Conservation (phyloP, 2,888 invertebrate species). For the Euplexia lucipara region DNA sequence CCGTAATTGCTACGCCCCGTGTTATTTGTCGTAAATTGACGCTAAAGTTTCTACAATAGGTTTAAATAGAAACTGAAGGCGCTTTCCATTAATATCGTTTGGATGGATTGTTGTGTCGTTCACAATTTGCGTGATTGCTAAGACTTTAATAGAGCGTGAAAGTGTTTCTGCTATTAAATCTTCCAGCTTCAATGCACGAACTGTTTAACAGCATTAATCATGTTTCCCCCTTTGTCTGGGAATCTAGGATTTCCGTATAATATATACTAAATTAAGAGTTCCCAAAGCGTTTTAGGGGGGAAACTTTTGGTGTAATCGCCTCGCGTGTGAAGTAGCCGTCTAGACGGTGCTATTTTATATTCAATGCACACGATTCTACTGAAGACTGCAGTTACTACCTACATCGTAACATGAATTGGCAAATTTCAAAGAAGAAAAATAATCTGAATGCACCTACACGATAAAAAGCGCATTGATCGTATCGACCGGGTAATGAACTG, state of each 20-base stretch:
- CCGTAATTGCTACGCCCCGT: constrained; percentile 54
- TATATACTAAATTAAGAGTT: constrained; percentile 26
- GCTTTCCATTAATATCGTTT: constrained; percentile 44
- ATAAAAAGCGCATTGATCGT: constrained; percentile 64
- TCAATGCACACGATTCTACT: constrained; percentile 52
- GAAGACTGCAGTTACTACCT: constrained; percentile 13
- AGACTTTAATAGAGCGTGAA: constrained; percentile 6
- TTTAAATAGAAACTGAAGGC: constrained; percentile 54
- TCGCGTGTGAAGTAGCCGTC: constrained; percentile 56
- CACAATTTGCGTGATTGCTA: constrained; percentile 27
- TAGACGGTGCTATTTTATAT: constrained; percentile 57
- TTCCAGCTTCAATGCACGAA: neutral
- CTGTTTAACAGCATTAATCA: constrained; percentile 3
- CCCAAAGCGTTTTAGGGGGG: constrained; percentile 11
- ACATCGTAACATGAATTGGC: neutral
- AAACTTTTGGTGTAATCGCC: constrained; percentile 36
- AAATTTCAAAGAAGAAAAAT: constrained; percentile 6
- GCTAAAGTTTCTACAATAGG: constrained; percentile 41
- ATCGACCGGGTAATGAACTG: constrained; percentile 66
- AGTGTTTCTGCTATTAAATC: neutral
- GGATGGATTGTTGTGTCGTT: constrained; percentile 36
- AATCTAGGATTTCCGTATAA: constrained; percentile 13
- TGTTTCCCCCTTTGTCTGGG: neutral
- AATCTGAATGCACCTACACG: constrained; percentile 7
- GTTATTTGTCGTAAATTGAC: constrained; percentile 54